These are phyloP conservation scores for Tyrannus savana DNA, from an alignment of 2,113 vertebrate species.

Conservation along the genomic window DNA sequence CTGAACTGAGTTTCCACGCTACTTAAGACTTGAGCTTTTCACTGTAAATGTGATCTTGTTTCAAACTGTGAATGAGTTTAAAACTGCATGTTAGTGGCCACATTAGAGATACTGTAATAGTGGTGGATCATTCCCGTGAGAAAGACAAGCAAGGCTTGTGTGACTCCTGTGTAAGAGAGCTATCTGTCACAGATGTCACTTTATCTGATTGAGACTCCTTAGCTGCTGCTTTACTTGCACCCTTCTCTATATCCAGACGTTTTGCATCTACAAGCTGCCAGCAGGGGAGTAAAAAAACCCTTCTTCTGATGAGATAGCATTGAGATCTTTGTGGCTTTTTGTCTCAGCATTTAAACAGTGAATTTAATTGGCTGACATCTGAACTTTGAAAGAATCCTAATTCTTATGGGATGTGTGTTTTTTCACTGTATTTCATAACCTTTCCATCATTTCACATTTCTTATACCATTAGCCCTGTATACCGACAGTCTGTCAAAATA, in stretches of 20 bases:
- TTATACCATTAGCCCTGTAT: not conserved
- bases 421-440: constrained; percentile 35
- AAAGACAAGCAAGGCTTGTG: constrained; percentile 73
- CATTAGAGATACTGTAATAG: constrained; percentile 80
- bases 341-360: constrained; percentile 45
- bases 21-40: constrained; percentile 81
- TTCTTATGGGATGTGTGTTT: not conserved
- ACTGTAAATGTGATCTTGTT: constrained; percentile 82
- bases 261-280: constrained; percentile 71
- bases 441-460: constrained; percentile 10
- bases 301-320: constrained; percentile 47
- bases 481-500: not conserved
- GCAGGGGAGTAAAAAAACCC: not conserved
- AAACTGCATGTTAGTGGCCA: constrained; percentile 71
- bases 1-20: constrained; percentile 79
- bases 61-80: constrained; percentile 78
- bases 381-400: constrained; percentile 60
- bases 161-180: constrained; percentile 80
- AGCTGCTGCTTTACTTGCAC: constrained; percentile 61
- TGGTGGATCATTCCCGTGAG: constrained; percentile 77
- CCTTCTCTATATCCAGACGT: constrained; percentile 61
- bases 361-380: constrained; percentile 59
- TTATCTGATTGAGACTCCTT: constrained; percentile 76
- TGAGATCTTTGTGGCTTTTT: constrained; percentile 63
- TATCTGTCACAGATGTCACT: constrained; percentile 80